Evolutionary conservation across 1,140 invertebrate genomes (phyloP).

Genomic region (Leptopilina clavipes): DNA sequence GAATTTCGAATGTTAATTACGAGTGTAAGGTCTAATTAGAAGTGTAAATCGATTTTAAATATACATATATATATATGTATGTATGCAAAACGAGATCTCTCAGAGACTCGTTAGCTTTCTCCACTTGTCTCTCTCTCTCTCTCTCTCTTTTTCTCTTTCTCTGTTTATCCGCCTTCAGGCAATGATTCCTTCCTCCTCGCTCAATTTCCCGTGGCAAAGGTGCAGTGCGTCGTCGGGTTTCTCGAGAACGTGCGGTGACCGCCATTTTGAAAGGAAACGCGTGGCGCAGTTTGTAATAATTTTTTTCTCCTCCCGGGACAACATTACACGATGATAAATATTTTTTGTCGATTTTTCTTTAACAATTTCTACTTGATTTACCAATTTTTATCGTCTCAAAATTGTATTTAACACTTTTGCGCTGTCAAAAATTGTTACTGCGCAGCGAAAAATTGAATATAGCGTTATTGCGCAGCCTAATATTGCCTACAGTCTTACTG

Average conservation of each 20-base stretch:
- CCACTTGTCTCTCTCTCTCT: constrained; percentile 20
- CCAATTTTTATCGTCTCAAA: too few species aligned
- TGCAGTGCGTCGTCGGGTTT: constrained; percentile 15
- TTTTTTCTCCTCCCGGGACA: too few species aligned
- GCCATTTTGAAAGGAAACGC: constrained; percentile 33
- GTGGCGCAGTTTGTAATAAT: constrained; percentile 10
- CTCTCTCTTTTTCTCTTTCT: constrained; percentile 14
- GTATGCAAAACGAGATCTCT: neutral
- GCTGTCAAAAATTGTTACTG: too few species aligned
- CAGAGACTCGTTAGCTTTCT: constrained; percentile 24
- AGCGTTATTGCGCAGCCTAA: too few species aligned
- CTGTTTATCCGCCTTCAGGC: neutral
- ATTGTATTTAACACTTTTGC: too few species aligned
- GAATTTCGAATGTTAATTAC: neutral
- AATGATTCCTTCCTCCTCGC: neutral
- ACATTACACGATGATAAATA: too few species aligned
- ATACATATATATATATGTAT: neutral
- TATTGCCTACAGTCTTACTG: too few species aligned
- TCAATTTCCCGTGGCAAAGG: constrained; percentile 28
- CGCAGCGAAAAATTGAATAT: too few species aligned
- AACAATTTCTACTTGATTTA: too few species aligned
- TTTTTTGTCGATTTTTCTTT: too few species aligned
- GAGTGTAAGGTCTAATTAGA: constrained; percentile 20
- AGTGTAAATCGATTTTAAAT: neutral
- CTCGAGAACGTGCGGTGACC: neutral